These are phyloP conservation scores for Alouatta palliata DNA, from an alignment of 2,113 vertebrate species.

Conservation along the genomic window DNA sequence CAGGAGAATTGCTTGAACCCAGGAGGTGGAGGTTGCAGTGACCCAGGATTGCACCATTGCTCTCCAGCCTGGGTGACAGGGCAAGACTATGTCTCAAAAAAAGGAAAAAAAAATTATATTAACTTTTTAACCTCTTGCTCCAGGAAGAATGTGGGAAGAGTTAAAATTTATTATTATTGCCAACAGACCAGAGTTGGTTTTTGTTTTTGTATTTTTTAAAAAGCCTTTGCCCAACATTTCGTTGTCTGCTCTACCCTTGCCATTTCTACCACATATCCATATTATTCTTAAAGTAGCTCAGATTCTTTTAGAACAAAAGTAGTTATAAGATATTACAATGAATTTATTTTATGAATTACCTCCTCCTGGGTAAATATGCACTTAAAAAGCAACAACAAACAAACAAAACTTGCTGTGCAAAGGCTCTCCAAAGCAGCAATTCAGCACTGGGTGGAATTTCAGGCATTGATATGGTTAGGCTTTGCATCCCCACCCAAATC, in stretches of 20 bases:
- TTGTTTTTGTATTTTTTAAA: neutral
- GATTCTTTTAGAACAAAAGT: constrained; percentile 1
- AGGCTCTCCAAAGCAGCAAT: neutral
- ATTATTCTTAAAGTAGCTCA: neutral
- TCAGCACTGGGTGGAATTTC: neutral
- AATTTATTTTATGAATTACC: neutral
- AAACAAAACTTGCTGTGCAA: neutral
- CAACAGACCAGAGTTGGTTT: neutral
- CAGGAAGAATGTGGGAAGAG: constrained; percentile 43
- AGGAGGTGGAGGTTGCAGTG: too few relatives aligned
- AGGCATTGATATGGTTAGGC: neutral
- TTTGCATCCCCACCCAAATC: too few relatives aligned
- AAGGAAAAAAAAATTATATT: neutral
- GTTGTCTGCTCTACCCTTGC: neutral
- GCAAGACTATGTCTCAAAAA: too few relatives aligned
- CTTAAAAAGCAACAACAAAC: neutral
- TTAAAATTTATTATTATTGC: constrained; percentile 17
- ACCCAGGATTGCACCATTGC: too few relatives aligned
- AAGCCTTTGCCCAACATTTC: neutral
- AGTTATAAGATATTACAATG: neutral
- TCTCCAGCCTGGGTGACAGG: too few relatives aligned
- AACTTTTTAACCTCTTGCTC: neutral
- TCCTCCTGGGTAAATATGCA: neutral
- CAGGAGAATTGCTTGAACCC: too few relatives aligned
- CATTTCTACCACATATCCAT: neutral